Conservation (phyloP, 64 coral and sea anemone species). For the Actinia tenebrosa region DNA sequence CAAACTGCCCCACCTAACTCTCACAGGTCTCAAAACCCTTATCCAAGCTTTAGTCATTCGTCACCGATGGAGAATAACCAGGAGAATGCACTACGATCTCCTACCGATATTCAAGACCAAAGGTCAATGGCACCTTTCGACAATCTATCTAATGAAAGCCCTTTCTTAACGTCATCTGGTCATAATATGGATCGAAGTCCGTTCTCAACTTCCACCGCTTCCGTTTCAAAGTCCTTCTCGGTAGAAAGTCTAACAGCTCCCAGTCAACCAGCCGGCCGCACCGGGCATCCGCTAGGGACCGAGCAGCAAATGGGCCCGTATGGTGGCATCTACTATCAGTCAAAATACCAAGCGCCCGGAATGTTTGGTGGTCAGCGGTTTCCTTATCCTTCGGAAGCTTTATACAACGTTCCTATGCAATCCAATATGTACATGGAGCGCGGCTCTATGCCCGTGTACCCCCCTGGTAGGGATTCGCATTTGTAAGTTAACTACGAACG, state of each 20-base stretch:
- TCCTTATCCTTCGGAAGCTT: conserved; percentile 61
- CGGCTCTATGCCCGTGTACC: conserved; percentile 75
- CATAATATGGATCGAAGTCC: conserved; percentile 38
- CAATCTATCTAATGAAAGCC: conserved; percentile 71
- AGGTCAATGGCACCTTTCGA: conserved; percentile 15
- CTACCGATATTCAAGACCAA: conserved; percentile 13
- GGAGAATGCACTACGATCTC: conserved; percentile 59
- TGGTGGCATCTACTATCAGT: conserved; percentile 77
- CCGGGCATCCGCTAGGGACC: conserved; percentile 37
- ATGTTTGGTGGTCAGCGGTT: conserved; percentile 82
- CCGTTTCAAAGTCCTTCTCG: conserved; percentile 77
- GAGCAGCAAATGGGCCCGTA: conserved; percentile 75
- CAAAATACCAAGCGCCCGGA: conserved; percentile 72
- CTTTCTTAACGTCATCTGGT: conserved; percentile 51
- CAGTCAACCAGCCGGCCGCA: conserved; percentile 57
- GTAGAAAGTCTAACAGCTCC: conserved; percentile 90
- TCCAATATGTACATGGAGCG: conserved; percentile 75
- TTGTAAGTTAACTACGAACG: conserved; percentile 32
- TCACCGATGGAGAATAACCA: conserved; percentile 23
- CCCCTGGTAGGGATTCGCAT: conserved; percentile 62
- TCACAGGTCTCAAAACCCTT: conserved; percentile 13
- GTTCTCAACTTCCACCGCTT: conserved; percentile 27
- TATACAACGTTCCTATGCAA: conserved; percentile 67
- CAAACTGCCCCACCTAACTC: neutral
- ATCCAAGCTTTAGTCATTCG: conserved; percentile 30